Conservation (phyloP, 2,888 invertebrate genomes). For the Pogonocherus hispidulus region DNA sequence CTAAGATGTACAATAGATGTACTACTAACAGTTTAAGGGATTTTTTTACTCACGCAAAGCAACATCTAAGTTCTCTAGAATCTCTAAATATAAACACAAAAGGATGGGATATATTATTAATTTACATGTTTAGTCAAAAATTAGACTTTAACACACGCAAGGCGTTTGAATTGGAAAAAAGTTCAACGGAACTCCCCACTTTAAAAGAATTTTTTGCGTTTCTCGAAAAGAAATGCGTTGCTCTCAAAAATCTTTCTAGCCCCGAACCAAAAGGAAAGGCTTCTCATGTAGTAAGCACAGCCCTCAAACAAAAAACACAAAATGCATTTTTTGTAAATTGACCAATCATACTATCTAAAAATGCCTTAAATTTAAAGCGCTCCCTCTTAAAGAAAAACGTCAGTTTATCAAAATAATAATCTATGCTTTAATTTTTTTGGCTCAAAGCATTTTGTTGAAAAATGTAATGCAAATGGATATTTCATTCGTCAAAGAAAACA, state of each 20-base stretch:
- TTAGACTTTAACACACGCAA: slow-evolving; percentile 24
- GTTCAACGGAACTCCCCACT: slow-evolving; percentile 18
- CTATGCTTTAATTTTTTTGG: too few species aligned
- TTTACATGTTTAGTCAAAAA: slow-evolving; percentile 16
- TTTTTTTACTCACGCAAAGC: too few species aligned
- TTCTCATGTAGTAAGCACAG: slow-evolving; percentile 11
- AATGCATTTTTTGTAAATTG: slow-evolving; percentile 7
- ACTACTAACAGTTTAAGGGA: too few species aligned
- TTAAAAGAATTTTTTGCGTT: slow-evolving; percentile 23
- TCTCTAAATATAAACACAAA: too few species aligned
- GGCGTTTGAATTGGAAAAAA: slow-evolving; percentile 29
- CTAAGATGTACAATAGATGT: too few species aligned
- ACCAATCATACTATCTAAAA: slow-evolving; percentile 14
- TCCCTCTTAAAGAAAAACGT: too few species aligned
- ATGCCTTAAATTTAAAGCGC: too few species aligned
- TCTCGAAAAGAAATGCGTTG: slow-evolving; percentile 17
- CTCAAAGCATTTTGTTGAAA: too few species aligned
- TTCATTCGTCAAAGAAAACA: too few species aligned
- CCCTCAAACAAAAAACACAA: not conserved
- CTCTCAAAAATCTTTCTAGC: slow-evolving; percentile 12
- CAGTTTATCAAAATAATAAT: too few species aligned
- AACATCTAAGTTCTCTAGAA: slow-evolving; percentile 12
- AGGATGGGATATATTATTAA: too few species aligned
- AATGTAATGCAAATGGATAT: too few species aligned
- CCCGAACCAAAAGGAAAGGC: slow-evolving; percentile 1